Evolutionary conservation across 2,113 vertebrate genomes (phyloP), one percentile per base, ranked within the genome.

Genomic region (Hemiprocne comata): DNA sequence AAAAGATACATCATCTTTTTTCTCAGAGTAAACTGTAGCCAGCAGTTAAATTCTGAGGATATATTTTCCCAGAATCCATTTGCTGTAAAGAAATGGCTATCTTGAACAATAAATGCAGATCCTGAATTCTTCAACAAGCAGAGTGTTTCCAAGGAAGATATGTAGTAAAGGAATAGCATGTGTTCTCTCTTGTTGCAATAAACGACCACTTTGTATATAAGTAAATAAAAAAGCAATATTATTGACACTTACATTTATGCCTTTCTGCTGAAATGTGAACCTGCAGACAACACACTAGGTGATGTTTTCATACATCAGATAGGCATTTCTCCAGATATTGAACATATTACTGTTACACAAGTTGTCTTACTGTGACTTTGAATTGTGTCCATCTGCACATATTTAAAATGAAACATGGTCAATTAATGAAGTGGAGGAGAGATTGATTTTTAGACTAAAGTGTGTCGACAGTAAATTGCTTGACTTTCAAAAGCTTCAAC

Each of bases 11-110:
- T 62, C 29, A 61, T 92, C 44, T 64, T 77, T 87, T 69, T 94
- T 96, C 77, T 89, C 40, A 75, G 58, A 85, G 60, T 26, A 95
- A 88, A 18, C 24, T 26, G 34, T 79, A 93, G 70, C 36, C 26
- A 79, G 16, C 20, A 79, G 58, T 79, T 95, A 93, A 94, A 76
- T 94, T 36, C 85, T 93, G 84, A 78, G 81, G 72, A 94, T 25
- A 25, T 29, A 40, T 64, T 93, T 97, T 94, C 73, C 82, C 62
- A 95, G 85, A 95, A 96, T 77, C 26, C 55, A 94, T 92, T 94
- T 96, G 34, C 74, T 97, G 38, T 46, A 85, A 95, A 90, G 34
- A 86, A 94, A 90, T 53, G 23, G 25, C 18, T 51, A 17, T 54
- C 31, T 54, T 24, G 10, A 76, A 53, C 40, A 87, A 78, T 92